Base-by-base conservation (phyloP, 2,888 invertebrate genomes). In the Eulithis prunata region DNA sequence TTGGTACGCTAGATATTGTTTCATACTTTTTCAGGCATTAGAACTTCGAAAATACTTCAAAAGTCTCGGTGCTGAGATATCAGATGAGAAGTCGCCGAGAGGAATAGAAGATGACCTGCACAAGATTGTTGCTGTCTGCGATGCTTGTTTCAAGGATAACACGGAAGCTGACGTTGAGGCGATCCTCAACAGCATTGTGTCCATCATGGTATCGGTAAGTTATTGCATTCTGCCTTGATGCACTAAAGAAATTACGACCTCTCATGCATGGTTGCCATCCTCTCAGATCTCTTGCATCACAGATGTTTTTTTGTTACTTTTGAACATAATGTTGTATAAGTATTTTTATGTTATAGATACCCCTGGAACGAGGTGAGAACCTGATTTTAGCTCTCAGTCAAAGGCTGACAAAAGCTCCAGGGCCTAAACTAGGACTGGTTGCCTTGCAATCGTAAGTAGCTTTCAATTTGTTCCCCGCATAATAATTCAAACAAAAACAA, bases 181-280 rank as follows among this genome's bases (percentile, higher is more conserved):
- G 77, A 96, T 98, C 61, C 94, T 99, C 11, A 99, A 99, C 91
- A 98, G 99, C 85, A 98, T 99, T 88, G 98, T 99, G 4, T 99
- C 99, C 6, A 97, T 99, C 74, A 96, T 99, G 95, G 97, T 99
- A 67, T 95, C 97, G 77, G 97, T 97, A 91, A 94, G 91, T 90
- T 49, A 14, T 3, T 6, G 12, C 2, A 46, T 13, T 13, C n/a
- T 46, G 13, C 6, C 13, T 46, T 13, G 13, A n/a, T 13, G 13
- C 13, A 21, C 21, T 21, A 21, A n/a, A n/a, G 4, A n/a, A 45
- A 32, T 32, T 4, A 32, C 32, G 32, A 5, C 32, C 2, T 32
- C 32, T 32, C 32, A 6, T 4, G 4, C 32, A 32, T 32, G 32
- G 32, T 32, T 5, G 32, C 1, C 32, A 32, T 32, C 21, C 21